Base-by-base conservation (phyloP, 2,888 invertebrate species). In the Alloscopus bannaensis region DNA sequence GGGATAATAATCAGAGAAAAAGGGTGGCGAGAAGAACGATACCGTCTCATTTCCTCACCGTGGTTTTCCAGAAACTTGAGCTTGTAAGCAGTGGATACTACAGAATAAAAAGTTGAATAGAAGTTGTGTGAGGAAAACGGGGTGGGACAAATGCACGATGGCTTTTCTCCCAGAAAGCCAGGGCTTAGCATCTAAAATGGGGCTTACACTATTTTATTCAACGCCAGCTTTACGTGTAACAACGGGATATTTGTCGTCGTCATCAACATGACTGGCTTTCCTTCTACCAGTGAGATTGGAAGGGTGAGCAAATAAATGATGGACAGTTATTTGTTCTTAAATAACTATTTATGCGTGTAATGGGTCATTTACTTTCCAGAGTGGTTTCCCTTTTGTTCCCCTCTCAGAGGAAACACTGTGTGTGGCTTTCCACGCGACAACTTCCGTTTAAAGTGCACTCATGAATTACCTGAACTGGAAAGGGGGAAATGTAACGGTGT, bases 301-400 rank as follows among this genome's bases (percentile, higher is more conserved):
- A 70, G 77, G 59, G 78, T 68, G 69, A 57, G 59, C 52, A 69
- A 78, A 79, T 81, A 79, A 81, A 79, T 66, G 79, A 78, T 78
- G 78, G 62, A 59, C 81, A 69, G 68, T 69, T 77, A 77, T 81
- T 78, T 73, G 81, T 78, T 64, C 64, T 81, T 59, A 77, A 69
- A 72, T 73, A 81, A 81, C 68, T 81, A 77, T 81, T 81, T 81
- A 81, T 81, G 77, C 60, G 77, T 77, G 55, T 68, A 81, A 81
- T 72, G 81, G 81, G 72, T 81, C 81, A 81, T 78, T 81, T 81
- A 77, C 70, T 78, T 78, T 65, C 57, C 50, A 24, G 50, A 71
- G 65, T 59, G 59, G 50, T 16, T 42, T n/a, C n/a, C n/a, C 24
- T 45, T 24, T 55, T 57, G 26, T 69, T 29, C 20, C n/a, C 69